A percentile compares a stretch with the other conserved stretches of the same genome.
These are phyloP conservation scores for Homarus gammarus DNA, from an alignment of 2,888 invertebrate genomes.

Conservation along the genomic window DNA sequence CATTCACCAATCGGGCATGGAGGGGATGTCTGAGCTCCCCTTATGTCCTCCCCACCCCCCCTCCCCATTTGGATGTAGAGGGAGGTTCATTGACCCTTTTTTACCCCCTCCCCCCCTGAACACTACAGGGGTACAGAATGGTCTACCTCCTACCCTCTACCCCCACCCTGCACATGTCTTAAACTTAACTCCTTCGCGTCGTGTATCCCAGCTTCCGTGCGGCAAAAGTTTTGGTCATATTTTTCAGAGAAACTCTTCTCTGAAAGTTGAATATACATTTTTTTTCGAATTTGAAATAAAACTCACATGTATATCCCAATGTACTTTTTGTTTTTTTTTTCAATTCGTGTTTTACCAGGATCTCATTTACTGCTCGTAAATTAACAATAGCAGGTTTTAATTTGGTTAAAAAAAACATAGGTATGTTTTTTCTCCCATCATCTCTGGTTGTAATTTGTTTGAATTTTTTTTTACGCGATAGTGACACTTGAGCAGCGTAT, in stretches of 20 bases:
- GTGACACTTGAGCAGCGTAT: neutral
- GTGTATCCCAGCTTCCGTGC: slow-evolving; percentile 52
- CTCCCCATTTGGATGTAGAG: neutral
- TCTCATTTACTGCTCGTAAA: too few relatives aligned
- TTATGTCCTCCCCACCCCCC: neutral
- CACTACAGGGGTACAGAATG: slow-evolving; percentile 13
- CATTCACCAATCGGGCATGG: neutral
- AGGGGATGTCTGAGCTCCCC: neutral
- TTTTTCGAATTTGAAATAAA: too few relatives aligned
- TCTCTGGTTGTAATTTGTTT: too few relatives aligned
- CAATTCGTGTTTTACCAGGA: too few relatives aligned
- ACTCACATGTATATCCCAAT: too few relatives aligned
- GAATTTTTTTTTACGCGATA: neutral
- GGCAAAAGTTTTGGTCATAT: slow-evolving; percentile 2
- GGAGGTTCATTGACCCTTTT: slow-evolving; percentile 12
- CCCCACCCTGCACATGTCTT: slow-evolving; percentile 42
- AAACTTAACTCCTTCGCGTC: slow-evolving; percentile 29
- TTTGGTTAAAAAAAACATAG: too few relatives aligned
- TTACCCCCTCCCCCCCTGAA: neutral
- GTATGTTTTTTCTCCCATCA: too few relatives aligned
- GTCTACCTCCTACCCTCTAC: slow-evolving; percentile 3
- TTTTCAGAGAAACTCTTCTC: neutral
- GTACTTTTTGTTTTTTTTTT: too few relatives aligned
- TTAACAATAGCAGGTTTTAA: too few relatives aligned
- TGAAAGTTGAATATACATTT: too few relatives aligned